Evolutionary conservation across 2,888 invertebrate species (phyloP).

Genomic region (Spodoptera littoralis): DNA sequence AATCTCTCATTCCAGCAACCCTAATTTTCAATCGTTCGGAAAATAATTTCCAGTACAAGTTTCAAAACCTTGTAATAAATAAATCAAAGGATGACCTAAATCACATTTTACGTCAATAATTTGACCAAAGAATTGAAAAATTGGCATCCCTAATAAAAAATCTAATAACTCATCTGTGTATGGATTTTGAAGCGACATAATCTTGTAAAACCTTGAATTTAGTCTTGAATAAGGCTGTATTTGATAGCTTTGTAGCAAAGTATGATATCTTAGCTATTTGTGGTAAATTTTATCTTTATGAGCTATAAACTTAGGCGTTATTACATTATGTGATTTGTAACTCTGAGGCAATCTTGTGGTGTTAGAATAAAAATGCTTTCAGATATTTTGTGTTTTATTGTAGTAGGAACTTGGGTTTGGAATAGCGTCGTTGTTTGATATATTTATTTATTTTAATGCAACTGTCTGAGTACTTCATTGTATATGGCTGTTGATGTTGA

Average conservation of each 20-base stretch:
- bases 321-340: constrained; percentile 22
- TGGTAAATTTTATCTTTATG: constrained; percentile 40
- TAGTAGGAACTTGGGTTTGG: too few relatives aligned
- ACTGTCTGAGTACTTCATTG: too few relatives aligned
- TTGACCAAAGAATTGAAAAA: constrained; percentile 1
- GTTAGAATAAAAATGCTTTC: background rate
- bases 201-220: constrained; percentile 10
- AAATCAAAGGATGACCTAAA: constrained; percentile 4
- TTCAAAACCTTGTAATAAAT: constrained; percentile 21
- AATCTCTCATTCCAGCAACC: background rate
- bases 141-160: constrained; percentile 7
- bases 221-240: constrained; percentile 7
- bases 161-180: constrained; percentile 22
- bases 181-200: background rate
- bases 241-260: constrained; percentile 19
- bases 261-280: constrained; percentile 30
- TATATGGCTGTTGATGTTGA: too few relatives aligned
- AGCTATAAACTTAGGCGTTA: constrained; percentile 42
- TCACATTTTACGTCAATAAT: constrained; percentile 7
- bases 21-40: constrained; percentile 1
- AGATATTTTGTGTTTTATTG: background rate
- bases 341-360: constrained; percentile 2
- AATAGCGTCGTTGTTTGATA: too few relatives aligned
- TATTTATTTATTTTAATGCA: too few relatives aligned
- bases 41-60: constrained; percentile 9